A percentile compares a stretch with the other conserved stretches of the same genome.
phyloP scores from a whole-genome alignment of 2,113 vertebrate genomes.

The Pogonocichla stellata region DNA sequence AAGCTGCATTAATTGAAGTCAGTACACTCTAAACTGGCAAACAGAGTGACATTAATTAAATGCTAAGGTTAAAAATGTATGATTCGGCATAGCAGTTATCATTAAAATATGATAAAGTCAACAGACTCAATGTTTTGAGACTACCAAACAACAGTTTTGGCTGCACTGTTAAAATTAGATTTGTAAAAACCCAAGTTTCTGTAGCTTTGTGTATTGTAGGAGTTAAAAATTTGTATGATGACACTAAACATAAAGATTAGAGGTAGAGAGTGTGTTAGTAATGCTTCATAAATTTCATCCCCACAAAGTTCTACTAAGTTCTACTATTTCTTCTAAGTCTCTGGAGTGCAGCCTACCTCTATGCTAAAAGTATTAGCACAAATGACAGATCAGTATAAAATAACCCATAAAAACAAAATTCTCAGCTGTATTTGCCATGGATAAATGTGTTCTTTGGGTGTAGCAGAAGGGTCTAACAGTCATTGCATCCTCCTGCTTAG shows the following conservation, averaged over 20 bases:
- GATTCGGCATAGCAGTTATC: neutral
- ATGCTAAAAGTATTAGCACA: neutral
- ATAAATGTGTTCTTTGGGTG: neutral
- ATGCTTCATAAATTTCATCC: neutral
- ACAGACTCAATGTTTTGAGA: neutral
- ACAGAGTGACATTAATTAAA: neutral
- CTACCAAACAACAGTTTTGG: neutral
- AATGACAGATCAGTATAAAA: neutral
- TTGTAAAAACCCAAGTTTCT: neutral
- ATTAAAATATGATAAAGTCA: neutral
- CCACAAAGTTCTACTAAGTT: neutral
- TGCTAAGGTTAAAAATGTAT: slow-evolving; percentile 9
- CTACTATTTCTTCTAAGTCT: neutral
- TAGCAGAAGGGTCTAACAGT: neutral
- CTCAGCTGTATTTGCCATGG: neutral
- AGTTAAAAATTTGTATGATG: neutral
- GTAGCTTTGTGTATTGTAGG: neutral
- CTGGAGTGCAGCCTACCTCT: neutral
- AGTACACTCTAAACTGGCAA: neutral
- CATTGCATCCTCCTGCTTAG: neutral
- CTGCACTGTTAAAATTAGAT: neutral
- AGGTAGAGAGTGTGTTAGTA: neutral
- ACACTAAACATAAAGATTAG: neutral
- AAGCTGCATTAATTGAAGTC: neutral
- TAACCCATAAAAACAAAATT: neutral